Evolutionary conservation across 2,888 invertebrate species (phyloP).

Genomic region (Amphipyra tragopoginis): DNA sequence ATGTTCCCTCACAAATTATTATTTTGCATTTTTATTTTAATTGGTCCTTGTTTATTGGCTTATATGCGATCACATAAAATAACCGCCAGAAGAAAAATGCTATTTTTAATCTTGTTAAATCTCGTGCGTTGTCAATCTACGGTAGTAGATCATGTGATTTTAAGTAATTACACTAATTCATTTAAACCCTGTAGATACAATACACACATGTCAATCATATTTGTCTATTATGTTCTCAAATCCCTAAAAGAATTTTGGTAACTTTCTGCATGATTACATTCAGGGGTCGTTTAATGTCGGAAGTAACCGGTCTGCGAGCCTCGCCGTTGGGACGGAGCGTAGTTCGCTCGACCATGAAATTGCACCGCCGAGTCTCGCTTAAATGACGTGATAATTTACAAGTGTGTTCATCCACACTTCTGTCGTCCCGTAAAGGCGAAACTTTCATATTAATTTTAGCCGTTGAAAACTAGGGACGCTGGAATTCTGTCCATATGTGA

Average conservation of each 20-base stretch:
- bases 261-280: conserved; percentile 57
- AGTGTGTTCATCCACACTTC: conserved; percentile 70
- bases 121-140: too few relatives aligned
- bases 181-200: too few relatives aligned
- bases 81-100: too few relatives aligned
- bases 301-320: conserved; percentile 50
- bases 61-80: too few relatives aligned
- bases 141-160: too few relatives aligned
- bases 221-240: conserved; percentile 47
- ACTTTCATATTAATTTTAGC: conserved; percentile 66
- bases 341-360: conserved; percentile 73
- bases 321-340: conserved; percentile 55
- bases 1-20: too few relatives aligned
- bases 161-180: too few relatives aligned
- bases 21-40: too few relatives aligned
- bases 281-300: conserved; percentile 53
- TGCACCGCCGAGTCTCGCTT: conserved; percentile 70
- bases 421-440: conserved; percentile 60
- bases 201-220: conserved; percentile 31
- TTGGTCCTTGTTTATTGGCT: too few relatives aligned
- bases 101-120: too few relatives aligned
- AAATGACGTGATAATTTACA: conserved; percentile 80
- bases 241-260: conserved; percentile 45
- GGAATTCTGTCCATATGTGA: conserved; percentile 27
- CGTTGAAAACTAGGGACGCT: conserved; percentile 53